Evolutionary conservation across 2,113 vertebrate species (phyloP), one percentile per base, ranked within the genome.

Genomic region (Chaenogobius annularis): DNA sequence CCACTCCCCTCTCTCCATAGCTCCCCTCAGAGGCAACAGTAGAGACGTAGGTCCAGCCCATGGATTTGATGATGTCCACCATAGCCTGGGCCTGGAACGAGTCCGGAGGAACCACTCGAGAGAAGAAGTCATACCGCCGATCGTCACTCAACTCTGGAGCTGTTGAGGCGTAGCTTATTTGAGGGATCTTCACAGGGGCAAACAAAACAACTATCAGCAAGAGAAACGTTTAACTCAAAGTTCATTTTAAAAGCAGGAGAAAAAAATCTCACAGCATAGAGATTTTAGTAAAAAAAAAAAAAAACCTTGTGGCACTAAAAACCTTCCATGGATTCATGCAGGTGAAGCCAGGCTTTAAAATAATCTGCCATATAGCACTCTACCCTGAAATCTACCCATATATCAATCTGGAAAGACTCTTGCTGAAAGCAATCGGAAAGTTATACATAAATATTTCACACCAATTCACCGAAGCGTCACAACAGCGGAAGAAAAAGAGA

Each of bases 71-170:
- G 23, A 99, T 98, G 90, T 99, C 98, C 89, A 99, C 98, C 97
- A 99, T 99, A 70, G 98, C 98, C 91, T 99, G 97, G 56, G 97
- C 97, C 93, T 99, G 98, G 89, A 98, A 98, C 43, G 97, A 98
- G 86, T 99, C 98, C 0, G 98, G 98, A 50, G 98, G 98, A 75
- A 99, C 97, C 89, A 99, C 98, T 0, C 98, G 94, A 5, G 98
- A 99, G 94, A 99, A 99, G 94, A 98, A 99, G 91, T 98, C 97
- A 55, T 98, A 99, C 69, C 97, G 95, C 19, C 96, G 92, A 90
- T 98, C 97, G 44, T 99, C 98, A 48, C 98, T 99, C 89, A 99
- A 78, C 91, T 99, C 98, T 0, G 98, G 98, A 66, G 98, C 98
- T 0, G 98, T 99, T 68, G 98, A 98, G 10, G 97, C 96, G 20